These are phyloP conservation scores for Strigamia transsilvanica DNA, from an alignment of 2,888 invertebrate species.

Conservation along the genomic window DNA sequence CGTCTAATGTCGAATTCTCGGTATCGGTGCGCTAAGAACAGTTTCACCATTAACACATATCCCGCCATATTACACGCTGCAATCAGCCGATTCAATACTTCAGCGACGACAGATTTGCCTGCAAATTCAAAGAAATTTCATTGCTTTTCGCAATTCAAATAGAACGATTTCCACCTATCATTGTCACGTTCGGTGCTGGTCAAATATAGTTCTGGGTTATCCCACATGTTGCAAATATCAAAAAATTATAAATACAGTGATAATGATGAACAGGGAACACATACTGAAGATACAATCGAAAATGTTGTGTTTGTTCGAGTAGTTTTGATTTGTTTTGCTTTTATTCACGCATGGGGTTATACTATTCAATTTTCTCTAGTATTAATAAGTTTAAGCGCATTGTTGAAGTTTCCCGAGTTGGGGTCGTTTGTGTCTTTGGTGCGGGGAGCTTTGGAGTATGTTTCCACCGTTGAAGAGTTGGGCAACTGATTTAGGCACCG, in stretches of 20 bases:
- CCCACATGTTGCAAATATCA: no score
- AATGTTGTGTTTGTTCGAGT: conserved; percentile 49
- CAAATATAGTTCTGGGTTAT: no score
- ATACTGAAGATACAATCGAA: conserved; percentile 60
- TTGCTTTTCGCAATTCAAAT: no score
- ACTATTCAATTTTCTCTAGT: no score
- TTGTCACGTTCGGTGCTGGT: no score
- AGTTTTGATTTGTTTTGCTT: conserved; percentile 31
- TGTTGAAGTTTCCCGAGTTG: conserved; percentile 96
- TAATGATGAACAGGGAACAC: conserved; percentile 29
- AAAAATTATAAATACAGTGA: no score
- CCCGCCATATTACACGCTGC: background rate
- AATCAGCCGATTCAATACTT: background rate
- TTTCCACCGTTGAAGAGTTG: conserved; percentile 87
- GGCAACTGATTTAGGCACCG: conserved; percentile 94
- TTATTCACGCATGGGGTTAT: conserved; percentile 63
- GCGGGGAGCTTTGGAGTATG: conserved; percentile 90
- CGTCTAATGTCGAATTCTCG: no score
- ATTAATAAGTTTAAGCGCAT: conserved; percentile 95
- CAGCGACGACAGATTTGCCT: background rate
- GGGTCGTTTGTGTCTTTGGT: conserved; percentile 98
- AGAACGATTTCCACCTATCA: no score
- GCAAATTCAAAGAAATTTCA: no score
- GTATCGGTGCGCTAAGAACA: no score
- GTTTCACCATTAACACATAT: background rate